phyloP scores from a whole-genome alignment of 2,797 vertebrate species.

The Orestias chungarensis region DNA sequence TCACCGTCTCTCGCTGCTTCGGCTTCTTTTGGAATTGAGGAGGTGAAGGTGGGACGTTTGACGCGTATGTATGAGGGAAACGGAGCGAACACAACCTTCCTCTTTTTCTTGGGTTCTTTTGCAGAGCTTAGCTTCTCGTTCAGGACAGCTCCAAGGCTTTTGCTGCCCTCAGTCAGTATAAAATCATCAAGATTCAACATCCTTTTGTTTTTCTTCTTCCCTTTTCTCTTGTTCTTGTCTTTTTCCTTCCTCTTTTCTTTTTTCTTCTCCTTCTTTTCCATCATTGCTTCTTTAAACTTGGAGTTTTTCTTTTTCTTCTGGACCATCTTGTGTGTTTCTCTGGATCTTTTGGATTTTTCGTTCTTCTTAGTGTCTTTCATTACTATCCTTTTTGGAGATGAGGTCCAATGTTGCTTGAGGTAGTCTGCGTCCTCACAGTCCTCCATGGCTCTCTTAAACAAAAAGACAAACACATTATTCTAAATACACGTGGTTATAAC shows the following conservation, averaged over 20 bases:
- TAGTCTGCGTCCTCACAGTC: slow-evolving; percentile 31
- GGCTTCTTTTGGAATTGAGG: slow-evolving; percentile 3
- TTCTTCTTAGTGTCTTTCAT: slow-evolving; percentile 63
- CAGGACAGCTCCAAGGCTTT: background rate
- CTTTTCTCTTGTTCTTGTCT: slow-evolving; percentile 36
- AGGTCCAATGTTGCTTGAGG: slow-evolving; percentile 19
- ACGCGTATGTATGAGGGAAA: slow-evolving; percentile 4
- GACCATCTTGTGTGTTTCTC: background rate
- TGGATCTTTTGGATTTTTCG: slow-evolving; percentile 20
- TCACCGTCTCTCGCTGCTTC: background rate
- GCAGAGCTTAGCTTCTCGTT: background rate
- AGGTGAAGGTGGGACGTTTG: slow-evolving; percentile 38
- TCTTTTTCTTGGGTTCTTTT: slow-evolving; percentile 59
- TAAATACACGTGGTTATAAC: background rate
- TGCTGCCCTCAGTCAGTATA: background rate
- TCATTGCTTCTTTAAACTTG: slow-evolving; percentile 19
- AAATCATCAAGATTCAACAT: background rate
- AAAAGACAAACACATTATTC: background rate
- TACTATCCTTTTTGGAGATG: slow-evolving; percentile 36
- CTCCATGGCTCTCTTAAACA: slow-evolving; percentile 45
- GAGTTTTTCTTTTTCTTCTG: slow-evolving; percentile 44
- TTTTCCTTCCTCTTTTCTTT: slow-evolving; percentile 55
- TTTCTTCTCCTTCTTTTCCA: slow-evolving; percentile 41
- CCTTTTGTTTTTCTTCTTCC: slow-evolving; percentile 36
- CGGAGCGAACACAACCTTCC: slow-evolving; percentile 71